Base-by-base conservation (phyloP, 2,113 vertebrate genomes). In the Corythoichthys haematopterus region DNA sequence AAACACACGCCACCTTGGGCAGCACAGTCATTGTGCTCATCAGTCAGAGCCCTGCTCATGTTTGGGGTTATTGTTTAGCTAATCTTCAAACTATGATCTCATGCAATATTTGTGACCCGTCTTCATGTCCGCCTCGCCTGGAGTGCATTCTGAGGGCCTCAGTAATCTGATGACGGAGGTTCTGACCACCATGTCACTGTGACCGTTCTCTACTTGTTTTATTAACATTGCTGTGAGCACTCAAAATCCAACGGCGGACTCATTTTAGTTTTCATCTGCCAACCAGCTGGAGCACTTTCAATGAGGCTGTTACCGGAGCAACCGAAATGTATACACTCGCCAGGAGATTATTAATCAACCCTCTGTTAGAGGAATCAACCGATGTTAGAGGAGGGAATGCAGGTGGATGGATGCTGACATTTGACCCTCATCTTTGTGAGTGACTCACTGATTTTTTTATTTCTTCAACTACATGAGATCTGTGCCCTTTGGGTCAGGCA, bases 41-140 rank as follows among this genome's bases (percentile, higher is more conserved):
- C 14, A 50, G 65, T 36, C 75, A 64, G 40, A 74, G 86, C 77
- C 88, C 89, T 88, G 87, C 88, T 73, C 78, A 64, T 65, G 62
- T 28, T 65, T 64, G 50, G 56, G 36, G 66, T 43, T 3, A 43
- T 46, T 20, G 78, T 80, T 87, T 83, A 84, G 47, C 81, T 71
- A 79, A 81, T 79, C 84, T 66, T 76, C 61, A 68, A 78, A 69
- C 63, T 74, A 64, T 79, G 77, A 84, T 82, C 83, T 78, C 79
- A 82, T 67, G 12, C 75, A 57, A 37, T 71, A 48, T 68, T 72
- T 79, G 74, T 87, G 77, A 72, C 72, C 64, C 6, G 50, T 63
- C 65, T 56, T 68, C 72, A 69, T 58, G 9, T 55, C 77, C 73
- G 37, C 67, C 74, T 35, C 14, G 52, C 68, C 73, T 68, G 68